phyloP scores from a whole-genome alignment of 2,797 vertebrate genomes.

The Tragopan temminckii region DNA sequence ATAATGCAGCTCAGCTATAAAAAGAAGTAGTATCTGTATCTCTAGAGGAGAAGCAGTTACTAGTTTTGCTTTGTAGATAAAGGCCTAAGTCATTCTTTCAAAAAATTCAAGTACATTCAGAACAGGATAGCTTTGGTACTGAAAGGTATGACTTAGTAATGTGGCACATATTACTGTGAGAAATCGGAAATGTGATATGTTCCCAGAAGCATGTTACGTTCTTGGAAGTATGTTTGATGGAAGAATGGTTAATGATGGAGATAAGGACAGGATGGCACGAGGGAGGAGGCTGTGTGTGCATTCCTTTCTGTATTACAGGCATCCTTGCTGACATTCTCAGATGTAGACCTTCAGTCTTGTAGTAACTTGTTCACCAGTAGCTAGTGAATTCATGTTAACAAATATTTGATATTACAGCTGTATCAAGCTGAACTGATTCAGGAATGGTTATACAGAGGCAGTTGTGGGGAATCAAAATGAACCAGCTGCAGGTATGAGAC shows the following conservation, averaged over 20 bases:
- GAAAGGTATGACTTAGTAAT: not conserved
- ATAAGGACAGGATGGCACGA: not conserved
- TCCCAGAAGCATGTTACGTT: not conserved
- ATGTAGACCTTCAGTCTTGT: not conserved
- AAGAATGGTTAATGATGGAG: not conserved
- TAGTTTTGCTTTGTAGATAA: not conserved
- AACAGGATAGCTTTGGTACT: not conserved
- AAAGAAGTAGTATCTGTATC: not conserved
- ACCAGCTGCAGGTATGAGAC: not conserved
- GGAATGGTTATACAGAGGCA: not conserved
- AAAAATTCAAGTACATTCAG: not conserved
- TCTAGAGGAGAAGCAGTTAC: not conserved
- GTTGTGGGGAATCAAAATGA: not conserved
- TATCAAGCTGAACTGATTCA: not conserved
- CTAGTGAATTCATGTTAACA: not conserved
- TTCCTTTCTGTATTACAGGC: conserved; percentile 18
- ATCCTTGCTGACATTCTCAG: not conserved
- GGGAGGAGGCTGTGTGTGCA: not conserved
- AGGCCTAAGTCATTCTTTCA: not conserved
- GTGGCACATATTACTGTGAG: not conserved
- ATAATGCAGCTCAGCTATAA: not conserved
- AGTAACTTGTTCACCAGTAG: not conserved
- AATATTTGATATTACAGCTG: not conserved
- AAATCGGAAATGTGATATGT: not conserved
- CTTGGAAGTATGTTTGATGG: not conserved